Evolutionary conservation across 2,113 vertebrate genomes (phyloP).

Genomic region (Tyto alba): DNA sequence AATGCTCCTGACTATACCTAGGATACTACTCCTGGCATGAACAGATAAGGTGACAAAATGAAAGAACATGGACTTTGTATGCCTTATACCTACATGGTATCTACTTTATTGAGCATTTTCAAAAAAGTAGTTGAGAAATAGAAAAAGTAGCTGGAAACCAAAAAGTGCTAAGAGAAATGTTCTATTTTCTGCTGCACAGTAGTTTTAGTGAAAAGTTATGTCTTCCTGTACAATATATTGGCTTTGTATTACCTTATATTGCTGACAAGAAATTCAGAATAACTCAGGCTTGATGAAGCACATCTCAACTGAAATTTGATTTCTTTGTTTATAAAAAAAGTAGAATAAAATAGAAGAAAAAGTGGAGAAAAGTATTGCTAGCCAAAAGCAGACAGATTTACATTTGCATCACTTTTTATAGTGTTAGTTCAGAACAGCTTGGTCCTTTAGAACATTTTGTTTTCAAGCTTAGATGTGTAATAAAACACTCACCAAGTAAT

Average conservation of each 20-base stretch:
- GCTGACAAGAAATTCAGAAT: neutral
- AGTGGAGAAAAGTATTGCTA: neutral
- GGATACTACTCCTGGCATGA: neutral
- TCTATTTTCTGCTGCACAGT: neutral
- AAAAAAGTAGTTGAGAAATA: neutral
- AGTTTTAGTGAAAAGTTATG: neutral
- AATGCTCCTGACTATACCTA: neutral
- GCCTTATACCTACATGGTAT: neutral
- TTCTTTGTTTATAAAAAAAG: conserved; percentile 13
- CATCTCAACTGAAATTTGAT: conserved; percentile 28
- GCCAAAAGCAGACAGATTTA: conserved; percentile 22
- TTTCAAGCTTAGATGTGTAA: conserved; percentile 30
- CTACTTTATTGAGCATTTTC: neutral
- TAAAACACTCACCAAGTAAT: conserved; percentile 39
- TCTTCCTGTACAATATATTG: neutral
- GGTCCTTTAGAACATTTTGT: conserved; percentile 28
- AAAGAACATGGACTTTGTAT: neutral
- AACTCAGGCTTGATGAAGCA: neutral
- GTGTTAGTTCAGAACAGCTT: conserved; percentile 29
- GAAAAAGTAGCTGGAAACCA: neutral
- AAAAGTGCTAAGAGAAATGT: neutral
- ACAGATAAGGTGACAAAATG: neutral
- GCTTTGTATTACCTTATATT: neutral
- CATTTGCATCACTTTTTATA: conserved; percentile 17
- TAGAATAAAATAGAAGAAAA: neutral